A percentile compares a stretch with the other conserved stretches of the same genome.
phyloP scores from a whole-genome alignment of 2,113 vertebrate species.

The Neogobius melanostomus region DNA sequence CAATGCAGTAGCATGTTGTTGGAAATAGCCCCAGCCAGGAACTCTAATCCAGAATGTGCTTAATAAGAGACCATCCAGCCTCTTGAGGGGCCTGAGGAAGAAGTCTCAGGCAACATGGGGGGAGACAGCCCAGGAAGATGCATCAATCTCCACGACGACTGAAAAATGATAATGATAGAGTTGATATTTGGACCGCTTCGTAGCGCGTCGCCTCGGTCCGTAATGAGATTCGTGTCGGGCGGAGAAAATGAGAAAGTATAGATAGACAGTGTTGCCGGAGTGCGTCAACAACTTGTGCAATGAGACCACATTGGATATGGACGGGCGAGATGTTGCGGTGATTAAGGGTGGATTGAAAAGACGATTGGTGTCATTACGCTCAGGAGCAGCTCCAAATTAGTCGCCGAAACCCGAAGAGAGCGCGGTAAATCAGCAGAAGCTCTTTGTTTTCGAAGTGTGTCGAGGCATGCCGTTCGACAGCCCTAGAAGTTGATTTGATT shows the following conservation, averaged over 20 bases:
- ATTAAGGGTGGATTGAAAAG: conserved; percentile 27
- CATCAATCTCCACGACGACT: conserved; percentile 68
- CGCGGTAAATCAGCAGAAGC: not conserved
- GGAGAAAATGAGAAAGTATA: conserved; percentile 60
- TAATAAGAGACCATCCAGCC: conserved; percentile 72
- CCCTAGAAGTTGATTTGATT: not conserved
- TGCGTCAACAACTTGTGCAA: conserved; percentile 29
- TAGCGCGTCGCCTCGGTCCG: conserved; percentile 31
- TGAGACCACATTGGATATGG: conserved; percentile 20
- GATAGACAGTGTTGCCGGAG: conserved; percentile 25
- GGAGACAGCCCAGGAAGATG: conserved; percentile 34
- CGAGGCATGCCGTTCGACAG: not conserved
- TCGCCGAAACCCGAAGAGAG: not conserved
- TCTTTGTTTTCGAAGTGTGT: not conserved
- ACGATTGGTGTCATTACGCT: conserved; percentile 9
- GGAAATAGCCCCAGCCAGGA: conserved; percentile 64
- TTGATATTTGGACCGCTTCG: conserved; percentile 42
- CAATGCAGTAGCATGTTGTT: conserved; percentile 78
- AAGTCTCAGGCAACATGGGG: conserved; percentile 45
- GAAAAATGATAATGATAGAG: conserved; percentile 65
- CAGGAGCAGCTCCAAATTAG: conserved; percentile 6
- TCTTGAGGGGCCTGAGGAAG: conserved; percentile 57
- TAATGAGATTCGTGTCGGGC: conserved; percentile 60
- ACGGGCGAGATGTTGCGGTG: conserved; percentile 25
- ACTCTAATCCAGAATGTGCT: conserved; percentile 76